Evolutionary conservation across 64 coral and sea anemone genomes (phyloP).

Genomic region (Cladopsammia gracilis): DNA sequence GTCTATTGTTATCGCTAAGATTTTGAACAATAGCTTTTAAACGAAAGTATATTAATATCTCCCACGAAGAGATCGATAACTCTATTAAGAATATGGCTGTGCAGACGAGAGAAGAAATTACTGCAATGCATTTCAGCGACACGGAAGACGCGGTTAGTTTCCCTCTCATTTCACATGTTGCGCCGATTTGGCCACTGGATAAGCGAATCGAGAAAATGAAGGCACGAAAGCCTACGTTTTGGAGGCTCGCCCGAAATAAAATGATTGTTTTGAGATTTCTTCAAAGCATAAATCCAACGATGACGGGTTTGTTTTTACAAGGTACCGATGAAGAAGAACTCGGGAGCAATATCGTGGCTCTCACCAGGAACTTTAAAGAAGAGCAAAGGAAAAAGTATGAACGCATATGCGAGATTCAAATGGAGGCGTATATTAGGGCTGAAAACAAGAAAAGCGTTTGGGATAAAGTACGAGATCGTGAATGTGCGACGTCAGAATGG

Average conservation of each 20-base stretch:
- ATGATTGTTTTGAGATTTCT: constrained; percentile 29
- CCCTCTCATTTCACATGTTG: constrained; percentile 11
- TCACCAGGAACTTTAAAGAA: constrained; percentile 3
- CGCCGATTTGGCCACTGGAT: constrained; percentile 14
- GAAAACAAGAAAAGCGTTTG: constrained; percentile 15
- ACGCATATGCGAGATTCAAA: constrained; percentile 34
- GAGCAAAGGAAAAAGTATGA: constrained; percentile 2
- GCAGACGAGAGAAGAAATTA: neutral
- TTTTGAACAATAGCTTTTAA: constrained; percentile 15
- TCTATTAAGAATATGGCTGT: neutral
- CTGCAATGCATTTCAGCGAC: neutral
- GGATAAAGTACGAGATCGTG: neutral
- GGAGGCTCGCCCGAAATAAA: constrained; percentile 6
- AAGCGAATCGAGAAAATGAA: constrained; percentile 8
- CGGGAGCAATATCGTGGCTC: neutral
- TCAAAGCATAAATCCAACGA: neutral
- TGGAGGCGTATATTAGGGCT: neutral
- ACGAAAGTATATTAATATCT: constrained; percentile 6
- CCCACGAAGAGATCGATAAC: neutral
- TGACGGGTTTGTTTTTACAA: neutral
- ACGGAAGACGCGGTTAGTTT: neutral
- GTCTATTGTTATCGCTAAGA: neutral
- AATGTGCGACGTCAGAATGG: neutral
- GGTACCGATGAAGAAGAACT: neutral
- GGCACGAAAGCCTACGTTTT: neutral